These are phyloP conservation scores for Xylocampa areola DNA, from an alignment of 2,888 invertebrate genomes.

Conservation along the genomic window DNA sequence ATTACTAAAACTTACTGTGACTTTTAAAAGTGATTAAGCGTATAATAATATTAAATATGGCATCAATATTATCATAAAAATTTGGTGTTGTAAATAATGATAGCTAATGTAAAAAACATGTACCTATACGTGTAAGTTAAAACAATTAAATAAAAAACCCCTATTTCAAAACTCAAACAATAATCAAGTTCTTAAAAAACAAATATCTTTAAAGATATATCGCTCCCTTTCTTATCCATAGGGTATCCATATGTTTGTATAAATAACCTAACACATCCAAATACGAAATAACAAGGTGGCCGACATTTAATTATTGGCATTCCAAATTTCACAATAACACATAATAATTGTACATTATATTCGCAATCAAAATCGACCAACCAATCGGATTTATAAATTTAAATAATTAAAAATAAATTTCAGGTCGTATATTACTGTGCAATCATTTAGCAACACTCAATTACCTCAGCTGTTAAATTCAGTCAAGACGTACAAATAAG, in stretches of 20 bases:
- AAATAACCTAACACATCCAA: no score
- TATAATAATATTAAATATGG: slow-evolving; percentile 21
- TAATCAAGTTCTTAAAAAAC: no score
- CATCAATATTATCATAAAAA: slow-evolving; percentile 30
- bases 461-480: slow-evolving; percentile 46
- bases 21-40: slow-evolving; percentile 30
- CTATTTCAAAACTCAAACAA: no score
- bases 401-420: slow-evolving; percentile 45
- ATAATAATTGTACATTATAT: slow-evolving; percentile 6
- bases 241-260: no score
- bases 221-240: no score
- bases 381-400: slow-evolving; percentile 33
- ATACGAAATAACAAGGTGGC: no score
- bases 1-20: slow-evolving; percentile 33
- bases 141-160: no score
- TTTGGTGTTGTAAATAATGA: slow-evolving; percentile 25
- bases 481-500: slow-evolving; percentile 44
- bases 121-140: no score
- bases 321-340: slow-evolving; percentile 10
- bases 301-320: no score
- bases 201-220: no score
- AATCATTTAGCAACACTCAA: slow-evolving; percentile 49
- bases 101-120: slow-evolving; percentile 34
- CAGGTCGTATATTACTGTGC: slow-evolving; percentile 34
- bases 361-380: slow-evolving; percentile 23